Evolutionary conservation across 2,888 invertebrate species (phyloP), one percentile per base, ranked within the genome.

Genomic region (Monoplex corrugatus): DNA sequence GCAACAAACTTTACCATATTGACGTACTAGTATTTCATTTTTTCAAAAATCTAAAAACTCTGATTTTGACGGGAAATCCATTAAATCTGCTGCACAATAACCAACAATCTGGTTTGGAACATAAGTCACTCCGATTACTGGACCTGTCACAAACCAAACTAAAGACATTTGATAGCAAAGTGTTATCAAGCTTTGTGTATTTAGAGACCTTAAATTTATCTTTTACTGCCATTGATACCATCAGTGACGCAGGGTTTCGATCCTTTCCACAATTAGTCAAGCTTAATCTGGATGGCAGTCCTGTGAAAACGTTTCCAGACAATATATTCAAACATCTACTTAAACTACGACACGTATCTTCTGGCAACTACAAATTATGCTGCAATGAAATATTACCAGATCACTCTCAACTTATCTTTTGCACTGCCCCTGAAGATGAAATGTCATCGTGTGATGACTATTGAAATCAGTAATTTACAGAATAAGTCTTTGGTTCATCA

Each of bases 371-470:
- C 16, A 75, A 75, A 28, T 38, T 75, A 0, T 75, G 75, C 75
- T 75, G 75, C 23, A 38, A 2, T 13, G 35, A 75, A 28, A 75
- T 75, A 35, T 38, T 75, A 0, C 75, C 75, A 13, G 35, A 75
- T 38, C 2, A 75, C 35, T 75, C 38, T 38, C 35, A 75, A 16
- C 2, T 0, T 3, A 38, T 38, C 10, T 6, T 16, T 13, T 75
- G 75, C 75, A 16, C 35, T 75, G 75, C 75, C 23, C 75, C 75
- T 38, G 13, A 38, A 38, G 75, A 75, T 38, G 75, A 75, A 75
- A 75, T 38, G 13, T 75, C 75, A 35, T 75, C 75, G 16, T 75
- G 75, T 75, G 75, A 75, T 16, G 75, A 75, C 38, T 75, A 75
- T 75, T 75, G 35, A 16, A 75, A 13, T 75, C 35, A 16, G 35